Conservation (phyloP, 2,888 invertebrate species). For the Clostera curtula region DNA sequence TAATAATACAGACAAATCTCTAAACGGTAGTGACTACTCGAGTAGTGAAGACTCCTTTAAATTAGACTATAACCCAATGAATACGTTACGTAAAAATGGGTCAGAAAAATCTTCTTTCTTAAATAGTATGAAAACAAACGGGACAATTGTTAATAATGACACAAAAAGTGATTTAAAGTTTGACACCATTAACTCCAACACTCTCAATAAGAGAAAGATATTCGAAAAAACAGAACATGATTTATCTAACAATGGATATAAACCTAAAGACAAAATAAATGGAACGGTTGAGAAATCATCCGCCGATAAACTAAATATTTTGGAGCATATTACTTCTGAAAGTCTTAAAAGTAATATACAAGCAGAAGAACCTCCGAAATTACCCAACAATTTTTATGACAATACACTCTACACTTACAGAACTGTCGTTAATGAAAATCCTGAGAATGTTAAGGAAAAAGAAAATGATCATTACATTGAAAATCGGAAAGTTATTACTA, state of each 20-base stretch:
- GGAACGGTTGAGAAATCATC: slow-evolving; percentile 21
- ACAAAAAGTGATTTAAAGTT: slow-evolving; percentile 36
- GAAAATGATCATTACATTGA: slow-evolving; percentile 10
- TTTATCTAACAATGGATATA: slow-evolving; percentile 23
- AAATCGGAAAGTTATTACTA: slow-evolving; percentile 5
- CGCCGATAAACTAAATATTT: slow-evolving; percentile 28
- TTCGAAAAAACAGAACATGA: slow-evolving; percentile 49
- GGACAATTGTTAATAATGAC: slow-evolving; percentile 29
- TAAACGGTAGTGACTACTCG: slow-evolving; percentile 40
- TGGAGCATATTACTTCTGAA: slow-evolving; percentile 21
- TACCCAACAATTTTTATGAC: slow-evolving; percentile 46
- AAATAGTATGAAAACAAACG: slow-evolving; percentile 36
- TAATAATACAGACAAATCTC: slow-evolving; percentile 33
- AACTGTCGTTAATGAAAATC: slow-evolving; percentile 15
- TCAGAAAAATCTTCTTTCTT: slow-evolving; percentile 43
- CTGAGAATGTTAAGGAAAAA: slow-evolving; percentile 8
- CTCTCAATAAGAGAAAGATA: slow-evolving; percentile 53
- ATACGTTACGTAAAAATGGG: slow-evolving; percentile 38
- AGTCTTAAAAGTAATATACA: slow-evolving; percentile 14
- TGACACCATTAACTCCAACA: slow-evolving; percentile 46
- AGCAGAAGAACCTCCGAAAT: too few relatives aligned
- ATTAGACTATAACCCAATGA: slow-evolving; percentile 34
- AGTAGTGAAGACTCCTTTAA: slow-evolving; percentile 45
- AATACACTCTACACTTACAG: slow-evolving; percentile 55
- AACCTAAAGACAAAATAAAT: slow-evolving; percentile 29